Conservation (phyloP, 2,113 vertebrate genomes). For the Proteles cristata region DNA sequence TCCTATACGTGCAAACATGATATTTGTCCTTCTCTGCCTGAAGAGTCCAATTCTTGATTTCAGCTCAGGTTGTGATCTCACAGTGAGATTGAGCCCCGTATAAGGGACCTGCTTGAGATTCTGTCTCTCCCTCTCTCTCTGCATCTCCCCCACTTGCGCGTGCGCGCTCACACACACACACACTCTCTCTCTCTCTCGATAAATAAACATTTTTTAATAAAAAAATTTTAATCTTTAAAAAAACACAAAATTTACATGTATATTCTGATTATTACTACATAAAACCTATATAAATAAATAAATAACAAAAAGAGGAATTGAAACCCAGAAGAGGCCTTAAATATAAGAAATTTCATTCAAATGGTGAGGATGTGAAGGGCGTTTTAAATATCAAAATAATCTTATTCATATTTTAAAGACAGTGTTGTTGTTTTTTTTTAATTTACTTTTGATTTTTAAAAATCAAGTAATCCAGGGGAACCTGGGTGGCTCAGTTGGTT, state of each 20-base stretch:
- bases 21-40: too few species aligned
- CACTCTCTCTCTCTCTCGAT: too few species aligned
- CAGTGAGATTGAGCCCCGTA: too few species aligned
- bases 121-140: too few species aligned
- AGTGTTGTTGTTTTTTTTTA: background rate
- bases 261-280: background rate
- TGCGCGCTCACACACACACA: too few species aligned
- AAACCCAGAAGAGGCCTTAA: slow-evolving; percentile 7
- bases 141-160: too few species aligned
- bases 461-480: background rate
- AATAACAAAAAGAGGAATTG: slow-evolving; percentile 14
- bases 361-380: background rate
- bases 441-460: slow-evolving; percentile 27
- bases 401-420: slow-evolving; percentile 37
- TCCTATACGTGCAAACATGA: too few species aligned
- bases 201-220: too few species aligned
- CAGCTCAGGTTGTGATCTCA: too few species aligned
- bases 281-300: background rate
- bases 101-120: too few species aligned
- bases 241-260: slow-evolving; percentile 29
- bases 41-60: too few species aligned
- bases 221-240: background rate
- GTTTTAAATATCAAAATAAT: slow-evolving; percentile 24
- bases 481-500: too few species aligned
- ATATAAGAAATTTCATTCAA: background rate